These are phyloP conservation scores for Silurus aristotelis DNA, from an alignment of 2,797 vertebrate species.

Conservation along the genomic window DNA sequence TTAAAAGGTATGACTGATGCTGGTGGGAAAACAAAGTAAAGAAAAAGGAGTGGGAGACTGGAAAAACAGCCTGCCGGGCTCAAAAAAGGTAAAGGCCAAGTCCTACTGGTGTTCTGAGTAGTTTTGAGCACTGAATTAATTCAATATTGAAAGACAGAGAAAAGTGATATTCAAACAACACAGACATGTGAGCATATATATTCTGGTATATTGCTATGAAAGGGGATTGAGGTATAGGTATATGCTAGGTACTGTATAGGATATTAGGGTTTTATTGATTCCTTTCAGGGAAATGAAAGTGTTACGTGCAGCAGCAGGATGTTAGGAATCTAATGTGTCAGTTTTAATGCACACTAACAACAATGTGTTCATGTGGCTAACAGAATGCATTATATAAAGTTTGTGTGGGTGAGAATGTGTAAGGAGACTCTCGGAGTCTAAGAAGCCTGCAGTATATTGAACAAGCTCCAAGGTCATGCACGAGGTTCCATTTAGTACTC, in stretches of 20 bases:
- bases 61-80: not conserved
- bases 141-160: no score
- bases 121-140: not conserved
- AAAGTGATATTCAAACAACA: no score
- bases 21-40: not conserved
- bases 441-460: not conserved
- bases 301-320: not conserved
- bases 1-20: not conserved
- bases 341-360: not conserved
- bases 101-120: no score
- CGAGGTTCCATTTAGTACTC: not conserved
- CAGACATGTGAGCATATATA: no score
- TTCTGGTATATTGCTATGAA: not conserved
- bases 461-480: not conserved
- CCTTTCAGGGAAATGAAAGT: not conserved
- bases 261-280: not conserved
- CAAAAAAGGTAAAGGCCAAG: not conserved
- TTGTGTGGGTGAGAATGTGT: not conserved
- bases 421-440: conserved; percentile 2
- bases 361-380: conserved; percentile 1
- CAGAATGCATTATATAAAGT: not conserved
- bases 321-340: not conserved
- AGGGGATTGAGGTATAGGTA: not conserved
- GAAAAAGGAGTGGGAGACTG: not conserved
- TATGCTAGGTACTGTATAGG: not conserved